A percentile compares a stretch with the other conserved stretches of the same genome.
phyloP scores from a whole-genome alignment of 2,888 invertebrate genomes.

The Dicroscelio sp. region DNA sequence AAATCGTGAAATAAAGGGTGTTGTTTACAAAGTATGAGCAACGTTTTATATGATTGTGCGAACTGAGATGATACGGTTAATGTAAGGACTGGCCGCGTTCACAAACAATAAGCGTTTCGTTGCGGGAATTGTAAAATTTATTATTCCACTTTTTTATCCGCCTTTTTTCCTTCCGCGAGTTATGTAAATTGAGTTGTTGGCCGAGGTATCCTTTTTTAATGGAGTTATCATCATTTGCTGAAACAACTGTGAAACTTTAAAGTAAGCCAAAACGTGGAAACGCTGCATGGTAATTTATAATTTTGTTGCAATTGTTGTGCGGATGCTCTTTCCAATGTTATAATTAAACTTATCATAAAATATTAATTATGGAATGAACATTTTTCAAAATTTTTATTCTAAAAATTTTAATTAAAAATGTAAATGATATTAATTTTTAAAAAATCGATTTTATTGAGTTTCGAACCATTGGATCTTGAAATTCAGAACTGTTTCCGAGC shows the following conservation, averaged over 20 bases:
- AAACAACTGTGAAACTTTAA: background rate
- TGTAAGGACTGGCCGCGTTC: conserved; percentile 50
- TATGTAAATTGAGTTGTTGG: conserved; percentile 57
- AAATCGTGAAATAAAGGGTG: conserved; percentile 57
- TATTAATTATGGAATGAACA: too few relatives aligned
- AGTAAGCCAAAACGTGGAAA: background rate
- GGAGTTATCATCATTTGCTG: conserved; percentile 13
- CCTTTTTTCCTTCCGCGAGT: conserved; percentile 18
- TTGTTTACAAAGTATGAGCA: conserved; percentile 52
- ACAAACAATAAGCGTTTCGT: conserved; percentile 63
- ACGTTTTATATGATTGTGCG: conserved; percentile 55
- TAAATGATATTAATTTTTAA: too few relatives aligned
- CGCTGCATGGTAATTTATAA: background rate
- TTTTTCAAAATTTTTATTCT: too few relatives aligned
- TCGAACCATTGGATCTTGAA: too few relatives aligned
- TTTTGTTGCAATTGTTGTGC: background rate
- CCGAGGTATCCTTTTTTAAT: conserved; percentile 48
- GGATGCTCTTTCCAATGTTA: background rate
- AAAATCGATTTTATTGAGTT: too few relatives aligned
- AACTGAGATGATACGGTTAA: conserved; percentile 57
- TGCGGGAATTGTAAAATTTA: conserved; percentile 49
- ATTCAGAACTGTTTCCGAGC: too few relatives aligned
- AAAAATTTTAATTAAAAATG: too few relatives aligned
- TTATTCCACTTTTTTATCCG: conserved; percentile 28
- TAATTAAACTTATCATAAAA: too few relatives aligned